phyloP scores from a whole-genome alignment of 2,113 vertebrate species.

The Rhabdomys dilectus region DNA sequence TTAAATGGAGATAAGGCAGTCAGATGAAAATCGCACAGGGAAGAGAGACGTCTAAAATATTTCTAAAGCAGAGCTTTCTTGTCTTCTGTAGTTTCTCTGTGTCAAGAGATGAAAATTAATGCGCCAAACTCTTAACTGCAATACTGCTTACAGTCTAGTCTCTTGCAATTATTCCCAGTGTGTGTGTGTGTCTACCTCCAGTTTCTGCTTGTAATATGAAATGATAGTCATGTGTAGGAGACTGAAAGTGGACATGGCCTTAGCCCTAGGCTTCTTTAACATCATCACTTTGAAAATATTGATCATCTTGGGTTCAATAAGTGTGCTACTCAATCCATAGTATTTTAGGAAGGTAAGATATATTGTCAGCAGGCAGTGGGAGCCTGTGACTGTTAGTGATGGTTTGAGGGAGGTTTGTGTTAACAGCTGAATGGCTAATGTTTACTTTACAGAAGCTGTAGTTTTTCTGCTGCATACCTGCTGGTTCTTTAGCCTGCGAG shows the following conservation, averaged over 20 bases:
- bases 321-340: not conserved
- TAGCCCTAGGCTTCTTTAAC: not conserved
- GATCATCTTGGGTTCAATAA: constrained; percentile 27
- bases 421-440: not conserved
- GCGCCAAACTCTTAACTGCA: not conserved
- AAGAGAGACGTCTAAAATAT: constrained; percentile 41
- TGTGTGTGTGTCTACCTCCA: not conserved
- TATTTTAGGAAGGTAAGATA: not conserved
- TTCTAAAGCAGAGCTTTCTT: constrained; percentile 53
- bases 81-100: constrained; percentile 21
- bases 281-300: constrained; percentile 18
- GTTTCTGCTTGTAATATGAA: not conserved
- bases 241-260: not conserved
- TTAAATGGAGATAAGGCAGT: constrained; percentile 40
- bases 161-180: not conserved
- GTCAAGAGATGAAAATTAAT: constrained; percentile 48
- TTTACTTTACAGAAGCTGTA: not conserved
- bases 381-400: not conserved
- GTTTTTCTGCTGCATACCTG: not conserved
- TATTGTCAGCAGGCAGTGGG: not conserved
- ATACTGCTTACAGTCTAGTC: not conserved
- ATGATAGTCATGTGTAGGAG: not conserved
- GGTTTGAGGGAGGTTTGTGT: not conserved
- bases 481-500: not conserved
- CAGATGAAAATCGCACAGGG: constrained; percentile 42